phyloP scores from a whole-genome alignment of 2,888 invertebrate species.

The Philhelius pedissequus region DNA sequence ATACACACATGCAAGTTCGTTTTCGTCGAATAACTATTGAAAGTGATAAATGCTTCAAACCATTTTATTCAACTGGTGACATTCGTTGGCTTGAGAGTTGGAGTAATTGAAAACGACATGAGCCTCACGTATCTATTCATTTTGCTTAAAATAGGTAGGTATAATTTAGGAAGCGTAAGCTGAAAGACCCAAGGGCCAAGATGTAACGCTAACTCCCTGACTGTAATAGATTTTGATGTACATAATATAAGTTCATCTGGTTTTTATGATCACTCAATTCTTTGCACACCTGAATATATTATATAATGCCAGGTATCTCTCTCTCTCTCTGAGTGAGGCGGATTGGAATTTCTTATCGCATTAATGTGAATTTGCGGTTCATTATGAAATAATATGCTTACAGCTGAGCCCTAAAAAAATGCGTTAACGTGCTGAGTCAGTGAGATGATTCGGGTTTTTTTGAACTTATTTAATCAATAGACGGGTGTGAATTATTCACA shows the following conservation, averaged over 20 bases:
- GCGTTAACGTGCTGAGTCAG: slow-evolving; percentile 9
- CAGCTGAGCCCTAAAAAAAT: not conserved
- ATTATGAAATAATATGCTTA: not conserved
- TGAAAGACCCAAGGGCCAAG: not conserved
- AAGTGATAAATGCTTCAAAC: no score
- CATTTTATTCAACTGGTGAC: no score
- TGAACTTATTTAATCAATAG: not conserved
- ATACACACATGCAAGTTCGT: no score
- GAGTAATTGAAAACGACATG: no score
- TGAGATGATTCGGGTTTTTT: not conserved
- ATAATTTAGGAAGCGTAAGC: no score
- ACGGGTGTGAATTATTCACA: not conserved
- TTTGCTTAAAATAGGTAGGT: no score
- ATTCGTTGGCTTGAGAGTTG: no score
- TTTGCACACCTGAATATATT: not conserved
- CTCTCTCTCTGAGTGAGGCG: not conserved
- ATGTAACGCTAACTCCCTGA: not conserved
- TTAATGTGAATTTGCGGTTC: not conserved
- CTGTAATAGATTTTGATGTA: not conserved
- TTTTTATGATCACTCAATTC: not conserved
- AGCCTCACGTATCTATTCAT: no score
- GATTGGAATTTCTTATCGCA: not conserved
- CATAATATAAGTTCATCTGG: not conserved
- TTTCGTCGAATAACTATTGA: no score
- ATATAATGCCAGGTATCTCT: not conserved